phyloP scores from a whole-genome alignment of 2,113 vertebrate genomes.

The Arothron firmamentum region DNA sequence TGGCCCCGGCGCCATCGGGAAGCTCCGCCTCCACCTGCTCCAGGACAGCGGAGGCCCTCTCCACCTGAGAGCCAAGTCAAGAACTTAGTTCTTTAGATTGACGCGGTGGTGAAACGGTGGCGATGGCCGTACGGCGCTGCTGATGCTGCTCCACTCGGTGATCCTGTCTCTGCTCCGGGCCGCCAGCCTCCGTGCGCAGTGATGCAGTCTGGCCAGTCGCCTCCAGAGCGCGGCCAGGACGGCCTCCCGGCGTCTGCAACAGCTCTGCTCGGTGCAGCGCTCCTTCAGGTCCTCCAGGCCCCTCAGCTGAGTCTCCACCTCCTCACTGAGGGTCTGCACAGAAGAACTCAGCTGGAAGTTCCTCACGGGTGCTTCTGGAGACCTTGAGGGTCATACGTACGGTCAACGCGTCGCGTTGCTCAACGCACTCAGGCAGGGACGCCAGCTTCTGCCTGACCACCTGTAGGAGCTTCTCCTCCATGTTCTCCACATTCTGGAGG shows the following conservation, averaged over 20 bases:
- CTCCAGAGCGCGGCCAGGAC: slow-evolving; percentile 67
- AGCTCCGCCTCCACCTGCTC: slow-evolving; percentile 84
- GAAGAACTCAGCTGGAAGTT: not conserved
- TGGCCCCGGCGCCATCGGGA: slow-evolving; percentile 69
- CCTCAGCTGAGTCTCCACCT: slow-evolving; percentile 37
- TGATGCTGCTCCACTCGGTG: slow-evolving; percentile 82
- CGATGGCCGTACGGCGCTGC: slow-evolving; percentile 72
- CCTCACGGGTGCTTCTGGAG: not conserved
- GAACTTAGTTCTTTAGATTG: no score
- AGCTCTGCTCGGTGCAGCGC: slow-evolving; percentile 68
- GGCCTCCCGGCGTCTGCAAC: slow-evolving; percentile 53
- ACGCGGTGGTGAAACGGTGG: no score
- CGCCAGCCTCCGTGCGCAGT: slow-evolving; percentile 66
- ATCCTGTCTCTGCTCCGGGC: slow-evolving; percentile 71
- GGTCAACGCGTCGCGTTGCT: slow-evolving; percentile 74
- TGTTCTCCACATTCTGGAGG: slow-evolving; percentile 54
- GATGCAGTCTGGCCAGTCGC: slow-evolving; percentile 67
- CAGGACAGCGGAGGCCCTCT: slow-evolving; percentile 78
- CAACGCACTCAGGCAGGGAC: slow-evolving; percentile 80
- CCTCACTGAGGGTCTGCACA: slow-evolving; percentile 62
- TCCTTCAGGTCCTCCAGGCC: slow-evolving; percentile 58
- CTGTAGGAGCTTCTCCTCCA: slow-evolving; percentile 67
- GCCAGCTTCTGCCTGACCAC: slow-evolving; percentile 61
- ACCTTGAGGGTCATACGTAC: slow-evolving; percentile 18
- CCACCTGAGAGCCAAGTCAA: slow-evolving; percentile 72